Evolutionary conservation across 2,113 vertebrate species (phyloP).

Genomic region (Telmatochromis brichardi): DNA sequence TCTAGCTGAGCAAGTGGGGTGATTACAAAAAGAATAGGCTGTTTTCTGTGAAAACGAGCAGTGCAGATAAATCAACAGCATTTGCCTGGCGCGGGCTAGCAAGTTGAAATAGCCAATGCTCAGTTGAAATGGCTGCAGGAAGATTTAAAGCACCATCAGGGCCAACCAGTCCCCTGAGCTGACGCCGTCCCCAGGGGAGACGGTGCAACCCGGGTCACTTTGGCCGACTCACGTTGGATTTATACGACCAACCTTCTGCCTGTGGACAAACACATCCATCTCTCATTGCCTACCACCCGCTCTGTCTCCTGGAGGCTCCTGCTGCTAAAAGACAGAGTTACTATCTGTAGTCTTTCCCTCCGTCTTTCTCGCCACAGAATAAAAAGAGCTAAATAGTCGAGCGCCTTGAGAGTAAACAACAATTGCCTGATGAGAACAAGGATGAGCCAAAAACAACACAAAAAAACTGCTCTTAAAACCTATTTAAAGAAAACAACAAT

Average conservation of each 20-base stretch:
- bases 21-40: slow-evolving; percentile 56
- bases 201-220: slow-evolving; percentile 1
- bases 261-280: slow-evolving; percentile 48
- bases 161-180: slow-evolving; percentile 10
- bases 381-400: slow-evolving; percentile 17
- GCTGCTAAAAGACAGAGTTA: slow-evolving; percentile 31
- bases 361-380: slow-evolving; percentile 11
- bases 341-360: slow-evolving; percentile 7
- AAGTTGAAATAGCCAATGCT: slow-evolving; percentile 23
- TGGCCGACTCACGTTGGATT: slow-evolving; percentile 26
- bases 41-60: slow-evolving; percentile 36
- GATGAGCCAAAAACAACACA: neutral
- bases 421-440: slow-evolving; percentile 29
- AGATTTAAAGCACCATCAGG: slow-evolving; percentile 50
- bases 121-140: slow-evolving; percentile 10
- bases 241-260: slow-evolving; percentile 36
- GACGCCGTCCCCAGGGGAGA: neutral
- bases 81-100: neutral
- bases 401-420: slow-evolving; percentile 45
- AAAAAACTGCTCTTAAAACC: slow-evolving; percentile 12
- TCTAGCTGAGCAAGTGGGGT: slow-evolving; percentile 39
- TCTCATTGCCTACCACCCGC: neutral
- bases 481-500: slow-evolving; percentile 42
- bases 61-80: slow-evolving; percentile 48
- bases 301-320: slow-evolving; percentile 21